Percentiles rank a stretch among this genome's conserved stretches.
These are phyloP conservation scores for Lottia gigantea DNA, from an alignment of 2,888 invertebrate species.

Conservation along the genomic window DNA sequence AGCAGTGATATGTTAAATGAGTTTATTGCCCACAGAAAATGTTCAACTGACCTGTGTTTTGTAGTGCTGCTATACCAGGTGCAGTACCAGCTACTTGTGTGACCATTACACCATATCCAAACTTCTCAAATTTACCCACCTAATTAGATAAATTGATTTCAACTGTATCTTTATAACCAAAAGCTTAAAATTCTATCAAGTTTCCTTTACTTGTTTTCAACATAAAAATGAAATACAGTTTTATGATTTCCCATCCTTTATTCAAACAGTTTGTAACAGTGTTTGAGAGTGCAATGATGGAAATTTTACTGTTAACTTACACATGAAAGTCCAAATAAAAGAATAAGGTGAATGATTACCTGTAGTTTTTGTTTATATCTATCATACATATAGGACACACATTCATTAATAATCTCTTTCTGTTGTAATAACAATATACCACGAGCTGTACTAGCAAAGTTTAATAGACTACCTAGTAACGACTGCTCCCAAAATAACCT, in stretches of 20 bases:
- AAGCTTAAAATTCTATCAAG: too few species aligned
- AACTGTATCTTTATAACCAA: too few species aligned
- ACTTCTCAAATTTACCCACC: slow-evolving; percentile 68
- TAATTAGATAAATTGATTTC: too few species aligned
- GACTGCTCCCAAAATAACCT: slow-evolving; percentile 65
- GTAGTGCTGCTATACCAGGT: slow-evolving; percentile 62
- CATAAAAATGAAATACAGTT: too few species aligned
- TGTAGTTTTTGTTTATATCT: slow-evolving; percentile 64
- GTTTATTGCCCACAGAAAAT: too few species aligned
- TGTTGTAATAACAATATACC: slow-evolving; percentile 65
- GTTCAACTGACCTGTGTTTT: slow-evolving; percentile 55
- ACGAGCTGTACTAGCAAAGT: slow-evolving; percentile 66
- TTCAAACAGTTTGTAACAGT: too few species aligned
- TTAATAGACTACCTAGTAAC: slow-evolving; percentile 65
- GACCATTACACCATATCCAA: slow-evolving; percentile 68
- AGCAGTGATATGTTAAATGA: too few species aligned
- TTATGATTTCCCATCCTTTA: too few species aligned
- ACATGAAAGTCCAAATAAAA: too few species aligned
- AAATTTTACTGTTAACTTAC: too few species aligned
- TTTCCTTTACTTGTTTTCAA: too few species aligned
- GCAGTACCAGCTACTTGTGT: slow-evolving; percentile 66
- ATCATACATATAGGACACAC: slow-evolving; percentile 63
- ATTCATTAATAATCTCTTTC: slow-evolving; percentile 63
- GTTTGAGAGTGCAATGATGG: too few species aligned
- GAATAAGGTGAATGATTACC: slow-evolving; percentile 36